A percentile compares a stretch with the other conserved stretches of the same genome.
phyloP scores from a whole-genome alignment of 2,113 vertebrate species.

The Poeciliopsis turrubarensis region DNA sequence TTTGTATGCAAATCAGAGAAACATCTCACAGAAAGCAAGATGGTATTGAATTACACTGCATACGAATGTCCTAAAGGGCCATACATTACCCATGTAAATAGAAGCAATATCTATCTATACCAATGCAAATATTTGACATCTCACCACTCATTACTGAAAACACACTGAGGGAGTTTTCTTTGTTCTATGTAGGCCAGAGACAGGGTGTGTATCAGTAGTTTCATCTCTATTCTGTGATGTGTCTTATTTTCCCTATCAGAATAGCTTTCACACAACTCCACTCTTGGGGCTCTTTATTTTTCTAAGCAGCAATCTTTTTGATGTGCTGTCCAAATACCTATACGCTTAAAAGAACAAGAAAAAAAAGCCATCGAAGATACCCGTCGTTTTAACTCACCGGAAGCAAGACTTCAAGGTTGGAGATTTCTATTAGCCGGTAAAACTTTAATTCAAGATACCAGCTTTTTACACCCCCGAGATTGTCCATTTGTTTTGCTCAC shows the following conservation, averaged over 20 bases:
- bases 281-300: constrained; percentile 55
- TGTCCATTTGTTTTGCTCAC: not conserved
- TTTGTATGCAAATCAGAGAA: constrained; percentile 11
- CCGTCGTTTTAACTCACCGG: constrained; percentile 29
- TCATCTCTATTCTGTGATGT: constrained; percentile 64
- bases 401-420: not conserved
- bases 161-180: constrained; percentile 42
- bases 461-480: not conserved
- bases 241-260: constrained; percentile 60
- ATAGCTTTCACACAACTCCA: constrained; percentile 55
- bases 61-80: not conserved
- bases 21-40: constrained; percentile 1
- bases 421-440: constrained; percentile 8
- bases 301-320: constrained; percentile 53
- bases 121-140: constrained; percentile 2
- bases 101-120: constrained; percentile 7
- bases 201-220: constrained; percentile 72
- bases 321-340: constrained; percentile 49
- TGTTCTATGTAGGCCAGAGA: constrained; percentile 72
- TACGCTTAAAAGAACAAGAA: constrained; percentile 12
- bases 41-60: not conserved
- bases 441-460: constrained; percentile 3
- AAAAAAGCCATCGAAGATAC: constrained; percentile 33
- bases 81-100: not conserved
- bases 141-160: constrained; percentile 49